Evolutionary conservation across 2,797 vertebrate species (phyloP).

Genomic region (Sphaeramia orbicularis): DNA sequence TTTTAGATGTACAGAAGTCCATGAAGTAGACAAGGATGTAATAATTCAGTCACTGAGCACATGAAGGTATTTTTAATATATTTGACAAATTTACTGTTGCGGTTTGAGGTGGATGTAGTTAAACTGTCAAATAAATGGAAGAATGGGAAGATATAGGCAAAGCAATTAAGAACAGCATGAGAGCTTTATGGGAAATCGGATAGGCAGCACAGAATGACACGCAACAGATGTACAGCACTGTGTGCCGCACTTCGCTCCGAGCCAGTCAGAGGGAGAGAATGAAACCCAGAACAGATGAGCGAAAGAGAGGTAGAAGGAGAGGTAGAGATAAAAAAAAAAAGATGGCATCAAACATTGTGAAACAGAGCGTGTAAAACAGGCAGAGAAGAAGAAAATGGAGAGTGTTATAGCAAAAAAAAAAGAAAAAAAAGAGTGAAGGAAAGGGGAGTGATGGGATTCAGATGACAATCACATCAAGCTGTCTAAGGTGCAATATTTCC

Average conservation of each 20-base stretch:
- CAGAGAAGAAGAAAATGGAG: constrained; percentile 10
- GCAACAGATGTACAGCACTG: constrained; percentile 80
- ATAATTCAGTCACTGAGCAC: neutral
- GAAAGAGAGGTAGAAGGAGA: constrained; percentile 53
- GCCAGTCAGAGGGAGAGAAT: constrained; percentile 69
- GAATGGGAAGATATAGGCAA: constrained; percentile 24
- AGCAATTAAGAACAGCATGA: constrained; percentile 46
- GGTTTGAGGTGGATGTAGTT: neutral
- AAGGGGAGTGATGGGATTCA: constrained; percentile 41
- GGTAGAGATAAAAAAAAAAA: constrained; percentile 54
- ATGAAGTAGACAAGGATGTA: neutral
- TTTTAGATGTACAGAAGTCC: neutral
- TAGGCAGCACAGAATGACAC: constrained; percentile 68
- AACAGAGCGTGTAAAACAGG: constrained; percentile 27
- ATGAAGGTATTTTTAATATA: constrained; percentile 9
- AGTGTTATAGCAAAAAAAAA: constrained; percentile 3
- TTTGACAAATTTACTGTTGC: constrained; percentile 1
- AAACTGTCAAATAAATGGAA: constrained; percentile 8
- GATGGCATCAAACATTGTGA: constrained; percentile 52
- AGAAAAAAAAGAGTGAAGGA: constrained; percentile 14
- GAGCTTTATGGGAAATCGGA: constrained; percentile 64
- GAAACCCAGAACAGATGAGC: constrained; percentile 45
- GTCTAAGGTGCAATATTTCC: constrained; percentile 53
- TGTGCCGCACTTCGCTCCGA: constrained; percentile 65
- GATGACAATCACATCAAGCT: constrained; percentile 56